phyloP scores from a whole-genome alignment of 2,888 invertebrate species.

The Drosophila suboccidentalis region DNA sequence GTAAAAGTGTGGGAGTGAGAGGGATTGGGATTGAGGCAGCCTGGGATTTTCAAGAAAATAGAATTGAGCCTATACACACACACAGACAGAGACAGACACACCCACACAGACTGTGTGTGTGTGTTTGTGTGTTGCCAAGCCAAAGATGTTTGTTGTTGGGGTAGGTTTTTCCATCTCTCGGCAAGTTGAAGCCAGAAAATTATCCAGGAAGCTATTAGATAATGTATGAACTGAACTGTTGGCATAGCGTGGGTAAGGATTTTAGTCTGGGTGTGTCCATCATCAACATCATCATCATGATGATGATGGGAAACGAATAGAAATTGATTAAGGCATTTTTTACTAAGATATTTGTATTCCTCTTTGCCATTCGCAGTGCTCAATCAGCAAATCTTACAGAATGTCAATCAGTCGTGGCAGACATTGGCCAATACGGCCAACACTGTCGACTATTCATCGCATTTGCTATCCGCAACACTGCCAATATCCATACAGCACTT shows the following conservation, averaged over 20 bases:
- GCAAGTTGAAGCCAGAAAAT: slow-evolving; percentile 33
- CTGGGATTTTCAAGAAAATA: slow-evolving; percentile 74
- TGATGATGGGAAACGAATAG: not conserved
- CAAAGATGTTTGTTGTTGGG: slow-evolving; percentile 72
- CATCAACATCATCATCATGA: slow-evolving; percentile 13
- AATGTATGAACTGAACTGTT: slow-evolving; percentile 52
- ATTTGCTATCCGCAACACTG: slow-evolving; percentile 86
- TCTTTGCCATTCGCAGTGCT: slow-evolving; percentile 73
- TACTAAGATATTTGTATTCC: slow-evolving; percentile 5
- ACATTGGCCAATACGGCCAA: slow-evolving; percentile 86
- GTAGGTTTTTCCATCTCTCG: slow-evolving; percentile 65
- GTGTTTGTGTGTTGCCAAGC: slow-evolving; percentile 51
- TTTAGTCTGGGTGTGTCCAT: slow-evolving; percentile 27
- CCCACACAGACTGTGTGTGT: slow-evolving; percentile 20
- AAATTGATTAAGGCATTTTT: not conserved
- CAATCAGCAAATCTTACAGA: slow-evolving; percentile 86
- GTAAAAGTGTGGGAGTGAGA: slow-evolving; percentile 38
- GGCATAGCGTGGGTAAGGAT: slow-evolving; percentile 14
- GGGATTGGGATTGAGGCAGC: slow-evolving; percentile 35
- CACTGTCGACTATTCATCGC: slow-evolving; percentile 86
- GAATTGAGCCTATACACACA: slow-evolving; percentile 52
- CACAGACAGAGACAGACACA: slow-evolving; percentile 30
- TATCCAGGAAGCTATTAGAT: slow-evolving; percentile 73
- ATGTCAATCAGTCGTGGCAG: slow-evolving; percentile 86
- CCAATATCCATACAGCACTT: slow-evolving; percentile 86